Conservation (phyloP, 2,113 vertebrate genomes). For the Muntiacus reevesi region DNA sequence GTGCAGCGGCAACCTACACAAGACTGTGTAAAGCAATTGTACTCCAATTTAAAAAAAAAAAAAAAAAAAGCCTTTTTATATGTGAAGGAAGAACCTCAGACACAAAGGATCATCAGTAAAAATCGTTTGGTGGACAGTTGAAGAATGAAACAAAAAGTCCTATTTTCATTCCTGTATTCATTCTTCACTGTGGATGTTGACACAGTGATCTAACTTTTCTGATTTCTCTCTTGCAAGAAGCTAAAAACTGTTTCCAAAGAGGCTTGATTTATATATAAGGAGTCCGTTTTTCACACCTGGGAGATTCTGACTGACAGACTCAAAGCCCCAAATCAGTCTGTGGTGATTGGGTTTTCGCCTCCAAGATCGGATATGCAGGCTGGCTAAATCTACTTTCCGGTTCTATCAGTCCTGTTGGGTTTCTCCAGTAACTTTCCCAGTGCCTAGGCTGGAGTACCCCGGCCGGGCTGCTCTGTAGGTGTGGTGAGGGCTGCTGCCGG, state of each 20-base stretch:
- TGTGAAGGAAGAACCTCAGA: background rate
- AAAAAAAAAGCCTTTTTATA: background rate
- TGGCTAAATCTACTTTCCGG: background rate
- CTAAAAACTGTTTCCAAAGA: background rate
- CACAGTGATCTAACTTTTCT: background rate
- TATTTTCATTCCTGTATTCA: background rate
- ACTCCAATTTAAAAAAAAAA: background rate
- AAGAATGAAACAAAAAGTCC: background rate
- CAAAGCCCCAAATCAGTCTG: background rate
- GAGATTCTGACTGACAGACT: background rate
- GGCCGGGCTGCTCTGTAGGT: background rate
- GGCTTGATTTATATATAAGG: background rate
- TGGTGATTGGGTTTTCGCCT: background rate
- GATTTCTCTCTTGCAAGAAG: background rate
- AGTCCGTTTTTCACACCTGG: background rate
- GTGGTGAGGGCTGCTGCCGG: background rate
- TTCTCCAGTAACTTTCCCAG: slow-evolving; percentile 16
- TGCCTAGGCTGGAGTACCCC: background rate
- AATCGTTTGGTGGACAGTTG: background rate
- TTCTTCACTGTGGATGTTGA: background rate
- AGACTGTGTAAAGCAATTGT: background rate
- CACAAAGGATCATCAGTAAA: background rate
- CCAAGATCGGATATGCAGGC: background rate
- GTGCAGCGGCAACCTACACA: background rate
- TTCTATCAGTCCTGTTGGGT: background rate